These are phyloP conservation scores for Hypothenemus hampei DNA, from an alignment of 1,140 invertebrate genomes.

Conservation along the genomic window DNA sequence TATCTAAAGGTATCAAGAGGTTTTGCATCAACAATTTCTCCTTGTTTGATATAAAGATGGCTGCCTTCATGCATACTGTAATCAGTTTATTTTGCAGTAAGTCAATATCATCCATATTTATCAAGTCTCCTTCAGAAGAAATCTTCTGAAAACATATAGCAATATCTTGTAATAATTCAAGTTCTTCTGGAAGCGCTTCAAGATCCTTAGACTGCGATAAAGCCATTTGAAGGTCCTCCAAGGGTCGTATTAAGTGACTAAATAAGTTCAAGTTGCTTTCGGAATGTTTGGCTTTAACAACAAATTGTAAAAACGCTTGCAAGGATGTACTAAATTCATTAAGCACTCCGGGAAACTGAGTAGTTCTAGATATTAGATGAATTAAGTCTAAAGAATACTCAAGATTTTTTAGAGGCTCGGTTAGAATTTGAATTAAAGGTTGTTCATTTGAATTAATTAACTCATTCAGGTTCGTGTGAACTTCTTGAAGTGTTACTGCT, in stretches of 20 bases:
- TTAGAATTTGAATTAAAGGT: constrained; percentile 24
- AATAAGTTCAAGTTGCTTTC: constrained; percentile 38
- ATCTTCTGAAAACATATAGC: constrained; percentile 30
- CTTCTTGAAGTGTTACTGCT: constrained; percentile 31
- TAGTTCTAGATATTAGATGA: constrained; percentile 30
- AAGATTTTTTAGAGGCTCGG: constrained; percentile 29
- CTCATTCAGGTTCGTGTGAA: constrained; percentile 26
- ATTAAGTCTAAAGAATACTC: constrained; percentile 32
- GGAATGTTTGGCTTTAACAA: constrained; percentile 32
- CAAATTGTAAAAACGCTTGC: constrained; percentile 32
- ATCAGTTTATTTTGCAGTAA: constrained; percentile 38
- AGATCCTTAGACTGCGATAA: constrained; percentile 28
- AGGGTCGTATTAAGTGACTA: constrained; percentile 26
- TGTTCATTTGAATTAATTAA: constrained; percentile 28
- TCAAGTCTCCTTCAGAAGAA: constrained; percentile 21
- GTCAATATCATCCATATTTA: no score
- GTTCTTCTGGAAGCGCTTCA: constrained; percentile 34
- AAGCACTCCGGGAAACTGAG: constrained; percentile 31
- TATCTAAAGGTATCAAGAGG: constrained; percentile 35
- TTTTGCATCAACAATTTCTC: constrained; percentile 37
- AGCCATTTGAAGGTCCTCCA: constrained; percentile 34
- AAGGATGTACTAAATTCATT: constrained; percentile 17
- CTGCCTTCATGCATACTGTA: constrained; percentile 37
- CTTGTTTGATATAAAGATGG: constrained; percentile 25
- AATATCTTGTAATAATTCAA: constrained; percentile 32